Conservation (phyloP, 2,888 invertebrate species). For the Teleiodes luculella region DNA sequence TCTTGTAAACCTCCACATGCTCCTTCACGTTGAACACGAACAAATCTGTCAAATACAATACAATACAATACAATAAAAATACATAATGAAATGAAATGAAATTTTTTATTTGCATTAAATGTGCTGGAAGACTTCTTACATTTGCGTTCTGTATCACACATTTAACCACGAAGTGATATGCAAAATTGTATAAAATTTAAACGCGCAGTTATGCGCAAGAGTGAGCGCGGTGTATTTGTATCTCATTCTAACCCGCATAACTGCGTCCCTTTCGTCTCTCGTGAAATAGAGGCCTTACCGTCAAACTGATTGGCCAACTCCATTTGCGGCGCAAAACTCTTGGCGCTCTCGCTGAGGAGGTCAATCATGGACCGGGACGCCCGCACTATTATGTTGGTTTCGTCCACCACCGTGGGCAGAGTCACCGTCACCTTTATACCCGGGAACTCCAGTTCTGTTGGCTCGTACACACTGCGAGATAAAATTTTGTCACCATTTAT, state of each 20-base stretch:
- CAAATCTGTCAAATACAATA: slow-evolving; percentile 54
- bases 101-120: no score
- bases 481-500: background rate
- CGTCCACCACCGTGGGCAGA: slow-evolving; percentile 77
- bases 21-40: slow-evolving; percentile 68
- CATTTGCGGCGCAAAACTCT: slow-evolving; percentile 38
- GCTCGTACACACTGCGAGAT: slow-evolving; percentile 48
- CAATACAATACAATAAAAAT: background rate
- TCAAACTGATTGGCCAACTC: slow-evolving; percentile 48
- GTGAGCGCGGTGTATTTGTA: no score
- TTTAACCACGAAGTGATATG: no score
- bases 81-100: no score
- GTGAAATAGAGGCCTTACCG: no score
- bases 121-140: no score
- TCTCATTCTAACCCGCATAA: no score
- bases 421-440: slow-evolving; percentile 72
- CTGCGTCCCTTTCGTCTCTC: no score
- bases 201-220: no score
- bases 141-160: no score
- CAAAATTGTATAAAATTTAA: no score
- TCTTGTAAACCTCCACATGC: slow-evolving; percentile 43
- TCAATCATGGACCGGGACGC: slow-evolving; percentile 78
- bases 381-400: slow-evolving; percentile 73
- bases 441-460: slow-evolving; percentile 74
- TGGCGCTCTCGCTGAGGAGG: slow-evolving; percentile 74